Percentiles rank a stretch among this genome's conserved stretches.
These are phyloP conservation scores for Lutjanus campechanus DNA, from an alignment of 2,797 vertebrate genomes.

Conservation along the genomic window DNA sequence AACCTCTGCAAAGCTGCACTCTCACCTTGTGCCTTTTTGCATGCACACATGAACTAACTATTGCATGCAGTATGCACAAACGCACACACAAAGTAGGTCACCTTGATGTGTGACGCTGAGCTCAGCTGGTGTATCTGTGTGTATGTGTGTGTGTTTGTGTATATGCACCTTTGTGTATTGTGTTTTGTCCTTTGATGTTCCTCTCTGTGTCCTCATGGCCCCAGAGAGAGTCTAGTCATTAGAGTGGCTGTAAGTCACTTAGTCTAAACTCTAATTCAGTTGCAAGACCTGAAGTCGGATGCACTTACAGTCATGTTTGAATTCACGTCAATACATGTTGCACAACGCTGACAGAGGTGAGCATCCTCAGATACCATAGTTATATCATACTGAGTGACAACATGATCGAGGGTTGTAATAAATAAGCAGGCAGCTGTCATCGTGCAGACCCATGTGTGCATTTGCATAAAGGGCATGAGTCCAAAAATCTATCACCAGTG, in stretches of 20 bases:
- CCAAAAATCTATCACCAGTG: constrained; percentile 28
- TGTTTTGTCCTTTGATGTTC: constrained; percentile 58
- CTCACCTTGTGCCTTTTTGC: constrained; percentile 49
- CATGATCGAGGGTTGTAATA: constrained; percentile 15
- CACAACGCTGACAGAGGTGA: constrained; percentile 1
- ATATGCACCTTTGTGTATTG: constrained; percentile 57
- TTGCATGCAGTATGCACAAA: constrained; percentile 28
- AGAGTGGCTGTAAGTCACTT: constrained; percentile 69
- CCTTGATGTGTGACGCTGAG: constrained; percentile 68
- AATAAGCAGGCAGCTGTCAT: constrained; percentile 13
- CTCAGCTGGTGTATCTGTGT: constrained; percentile 54
- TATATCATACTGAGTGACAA: constrained; percentile 19
- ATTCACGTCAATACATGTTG: constrained; percentile 14
- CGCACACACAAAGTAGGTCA: constrained; percentile 72
- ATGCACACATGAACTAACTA: constrained; percentile 32
- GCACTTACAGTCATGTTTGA: constrained; percentile 50
- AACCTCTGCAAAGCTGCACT: constrained; percentile 36
- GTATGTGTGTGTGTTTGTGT: constrained; percentile 32
- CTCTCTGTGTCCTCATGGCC: constrained; percentile 39
- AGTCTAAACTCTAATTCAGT: constrained; percentile 66
- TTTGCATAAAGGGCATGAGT: constrained; percentile 32
- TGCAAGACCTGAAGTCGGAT: constrained; percentile 55
- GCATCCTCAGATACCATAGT: neutral
- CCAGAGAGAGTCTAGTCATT: constrained; percentile 62
- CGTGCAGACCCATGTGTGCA: constrained; percentile 19